Conservation (phyloP, 2,888 invertebrate genomes). For the Helobdella robusta region DNA sequence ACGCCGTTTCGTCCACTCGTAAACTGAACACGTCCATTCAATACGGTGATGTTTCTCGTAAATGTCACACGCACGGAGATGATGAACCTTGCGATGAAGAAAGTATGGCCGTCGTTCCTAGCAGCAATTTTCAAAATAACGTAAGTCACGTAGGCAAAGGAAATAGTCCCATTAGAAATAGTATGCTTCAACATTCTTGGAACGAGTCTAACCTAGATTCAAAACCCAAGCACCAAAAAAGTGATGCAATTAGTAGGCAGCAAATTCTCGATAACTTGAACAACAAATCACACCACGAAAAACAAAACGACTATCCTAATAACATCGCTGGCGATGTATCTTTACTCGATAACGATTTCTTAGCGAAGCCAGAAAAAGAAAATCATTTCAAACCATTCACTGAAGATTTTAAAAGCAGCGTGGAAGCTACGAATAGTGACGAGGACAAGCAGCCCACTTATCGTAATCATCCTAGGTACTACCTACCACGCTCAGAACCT, state of each 20-base stretch:
- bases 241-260: no score
- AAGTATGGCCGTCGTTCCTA: neutral
- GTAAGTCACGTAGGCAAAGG: no score
- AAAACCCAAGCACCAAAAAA: neutral
- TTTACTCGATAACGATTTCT: no score
- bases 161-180: no score
- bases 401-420: neutral
- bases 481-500: neutral
- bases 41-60: neutral
- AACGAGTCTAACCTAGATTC: neutral
- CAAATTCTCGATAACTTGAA: neutral
- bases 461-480: no score
- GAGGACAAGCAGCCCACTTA: neutral
- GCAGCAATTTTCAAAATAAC: no score
- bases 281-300: neutral
- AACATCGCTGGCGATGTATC: no score
- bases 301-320: neutral
- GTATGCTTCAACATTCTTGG: neutral
- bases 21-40: conserved; percentile 57
- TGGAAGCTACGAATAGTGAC: neutral
- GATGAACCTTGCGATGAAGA: neutral
- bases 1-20: conserved; percentile 83
- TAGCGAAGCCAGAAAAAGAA: no score
- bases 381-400: neutral
- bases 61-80: neutral